Base-by-base conservation (phyloP, 2,797 vertebrate genomes). In the Echiichthys vipera region DNA sequence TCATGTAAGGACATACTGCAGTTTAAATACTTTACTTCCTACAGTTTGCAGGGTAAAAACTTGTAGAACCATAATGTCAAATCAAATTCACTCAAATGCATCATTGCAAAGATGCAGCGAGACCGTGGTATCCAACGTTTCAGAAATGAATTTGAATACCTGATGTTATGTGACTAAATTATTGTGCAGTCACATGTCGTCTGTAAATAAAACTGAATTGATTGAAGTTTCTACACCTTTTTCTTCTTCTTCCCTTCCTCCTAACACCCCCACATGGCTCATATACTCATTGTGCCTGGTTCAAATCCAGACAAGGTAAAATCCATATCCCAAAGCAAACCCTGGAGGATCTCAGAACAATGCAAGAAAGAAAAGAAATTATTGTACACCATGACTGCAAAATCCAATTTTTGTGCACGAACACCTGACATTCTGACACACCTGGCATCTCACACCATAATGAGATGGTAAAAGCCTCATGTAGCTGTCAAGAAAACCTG, bases 321-420 rank as follows among this genome's bases (percentile, higher is more conserved):
- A 73, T 57, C 61, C 24, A 64, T 43, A 46, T 53, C 46, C 20
- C 32, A 46, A 49, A 63, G 62, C 20, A 59, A 83, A 71, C 43
- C 34, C 37, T 2, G 37, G 42, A 36, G 55, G 46, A 71, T 58
- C 40, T 56, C 39, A 22, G 56, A 37, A 58, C 49, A 45, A 10
- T 50, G 1, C 7, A 6, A 43, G 25, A 25, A 29, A 15, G 49
- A 22, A 20, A 40, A 53, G 36, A 56, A 37, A 53, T 74, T 57
- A 58, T 40, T 39, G 37, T 47, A 32, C 39, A 59, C 61, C 14
- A 24, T 32, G 47, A 63, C 39, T 65, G 59, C 32, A 75, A 78
- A 82, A 78, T 74, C 51, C 8, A 46, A 65, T 74, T 72, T 82
- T 67, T 70, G 37, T 62, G 50, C 69, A 72, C 1, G 1, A 61